Percentiles rank a stretch among this genome's conserved stretches.
Conservation (phyloP, 2,797 vertebrate species). For the Syndactyla subalaris region DNA sequence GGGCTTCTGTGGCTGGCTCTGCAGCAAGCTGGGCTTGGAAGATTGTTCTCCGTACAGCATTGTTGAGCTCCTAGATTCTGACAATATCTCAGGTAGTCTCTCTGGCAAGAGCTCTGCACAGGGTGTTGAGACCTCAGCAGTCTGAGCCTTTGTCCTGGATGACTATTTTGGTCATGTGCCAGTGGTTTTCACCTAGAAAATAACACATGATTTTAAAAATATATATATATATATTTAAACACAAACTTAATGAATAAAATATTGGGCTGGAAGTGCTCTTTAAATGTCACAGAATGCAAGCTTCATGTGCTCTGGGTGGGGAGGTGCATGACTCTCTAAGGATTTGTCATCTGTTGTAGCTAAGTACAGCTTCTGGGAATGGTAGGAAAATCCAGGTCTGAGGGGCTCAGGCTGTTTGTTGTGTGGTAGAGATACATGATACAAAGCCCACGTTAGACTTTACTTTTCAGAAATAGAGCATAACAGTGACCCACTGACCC, state of each 20-base stretch:
- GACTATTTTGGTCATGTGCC: background rate
- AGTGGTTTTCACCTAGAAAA: constrained; percentile 22
- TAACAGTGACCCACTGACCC: background rate
- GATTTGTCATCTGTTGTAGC: constrained; percentile 12
- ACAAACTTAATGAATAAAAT: constrained; percentile 1
- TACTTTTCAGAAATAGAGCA: background rate
- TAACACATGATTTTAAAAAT: background rate
- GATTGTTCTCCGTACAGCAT: constrained; percentile 97
- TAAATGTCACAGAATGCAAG: constrained; percentile 35
- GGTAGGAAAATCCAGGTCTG: background rate
- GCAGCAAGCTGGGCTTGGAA: constrained; percentile 94
- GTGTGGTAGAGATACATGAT: background rate
- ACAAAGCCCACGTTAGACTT: background rate
- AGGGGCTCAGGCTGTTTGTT: background rate
- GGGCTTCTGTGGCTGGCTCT: constrained; percentile 97
- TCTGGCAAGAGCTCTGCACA: constrained; percentile 86
- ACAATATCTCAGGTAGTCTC: constrained; percentile 90
- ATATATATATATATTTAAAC: constrained; percentile 5
- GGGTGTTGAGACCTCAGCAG: constrained; percentile 89
- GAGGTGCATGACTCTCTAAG: constrained; percentile 25
- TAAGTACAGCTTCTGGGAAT: background rate
- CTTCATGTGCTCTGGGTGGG: background rate
- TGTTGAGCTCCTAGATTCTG: constrained; percentile 95
- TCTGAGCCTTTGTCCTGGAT: constrained; percentile 77
- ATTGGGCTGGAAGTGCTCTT: background rate